Evolutionary conservation across 2,888 invertebrate genomes (phyloP).

Genomic region (Drosophila nr. perissopoda): DNA sequence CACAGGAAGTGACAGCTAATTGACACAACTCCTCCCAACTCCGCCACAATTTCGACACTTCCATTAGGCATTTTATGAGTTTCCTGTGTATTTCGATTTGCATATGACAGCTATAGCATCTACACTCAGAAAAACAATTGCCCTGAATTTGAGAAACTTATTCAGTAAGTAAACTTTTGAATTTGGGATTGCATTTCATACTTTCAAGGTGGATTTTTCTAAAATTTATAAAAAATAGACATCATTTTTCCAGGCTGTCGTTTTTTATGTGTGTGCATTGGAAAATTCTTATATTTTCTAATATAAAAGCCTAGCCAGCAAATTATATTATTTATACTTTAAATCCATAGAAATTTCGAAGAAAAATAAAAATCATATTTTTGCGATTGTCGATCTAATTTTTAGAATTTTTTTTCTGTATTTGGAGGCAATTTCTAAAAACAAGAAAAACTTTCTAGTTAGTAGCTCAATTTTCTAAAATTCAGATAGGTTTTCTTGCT

Average conservation of each 20-base stretch:
- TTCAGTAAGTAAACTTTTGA: background rate
- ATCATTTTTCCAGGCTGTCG: too few species aligned
- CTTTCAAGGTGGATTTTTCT: fast-evolving
- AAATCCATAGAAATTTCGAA: background rate
- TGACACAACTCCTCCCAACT: constrained; percentile 35
- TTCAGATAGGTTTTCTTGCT: background rate
- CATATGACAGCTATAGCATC: constrained; percentile 39
- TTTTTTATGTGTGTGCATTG: too few species aligned
- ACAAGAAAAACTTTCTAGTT: background rate
- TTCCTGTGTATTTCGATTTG: constrained; percentile 43
- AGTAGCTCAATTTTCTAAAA: background rate
- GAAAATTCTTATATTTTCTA: too few species aligned
- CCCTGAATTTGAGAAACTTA: fast-evolving
- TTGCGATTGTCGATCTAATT: background rate
- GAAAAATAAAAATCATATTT: fast-evolving
- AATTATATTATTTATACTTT: too few species aligned
- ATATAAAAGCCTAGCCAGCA: too few species aligned
- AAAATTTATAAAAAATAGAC: too few species aligned
- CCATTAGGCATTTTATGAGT: constrained; percentile 39
- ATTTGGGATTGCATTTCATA: background rate
- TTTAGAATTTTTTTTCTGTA: fast-evolving
- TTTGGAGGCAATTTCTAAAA: fast-evolving
- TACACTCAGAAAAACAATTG: background rate
- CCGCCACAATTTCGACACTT: constrained; percentile 2
- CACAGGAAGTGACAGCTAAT: constrained; percentile 76